Percentiles rank a stretch among this genome's conserved stretches.
Conservation (phyloP, 2,113 vertebrate species). For the Pandion haliaetus region DNA sequence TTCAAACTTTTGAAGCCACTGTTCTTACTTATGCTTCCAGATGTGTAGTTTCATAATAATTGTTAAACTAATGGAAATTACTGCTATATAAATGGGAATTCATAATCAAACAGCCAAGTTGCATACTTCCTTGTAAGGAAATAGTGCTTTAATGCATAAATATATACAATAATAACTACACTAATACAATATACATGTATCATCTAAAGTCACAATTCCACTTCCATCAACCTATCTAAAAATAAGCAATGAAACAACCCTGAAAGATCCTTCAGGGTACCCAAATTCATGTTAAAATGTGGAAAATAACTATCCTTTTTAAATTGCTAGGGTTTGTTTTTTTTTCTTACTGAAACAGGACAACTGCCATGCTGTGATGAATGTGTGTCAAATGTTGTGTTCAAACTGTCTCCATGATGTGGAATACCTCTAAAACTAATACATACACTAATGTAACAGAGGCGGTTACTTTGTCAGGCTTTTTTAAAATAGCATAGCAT, state of each 20-base stretch:
- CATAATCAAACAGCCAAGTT: not conserved
- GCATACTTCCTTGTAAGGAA: not conserved
- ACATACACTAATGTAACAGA: not conserved
- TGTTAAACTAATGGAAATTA: not conserved
- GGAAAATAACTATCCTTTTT: not conserved
- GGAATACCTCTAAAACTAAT: not conserved
- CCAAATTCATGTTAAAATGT: not conserved
- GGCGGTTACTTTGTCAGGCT: not conserved
- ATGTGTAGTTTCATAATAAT: not conserved
- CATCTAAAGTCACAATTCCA: not conserved
- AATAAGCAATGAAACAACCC: not conserved
- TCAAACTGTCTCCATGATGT: not conserved
- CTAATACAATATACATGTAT: not conserved
- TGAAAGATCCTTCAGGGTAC: not conserved
- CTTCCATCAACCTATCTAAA: not conserved
- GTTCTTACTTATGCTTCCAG: not conserved
- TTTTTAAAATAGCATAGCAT: constrained; percentile 39
- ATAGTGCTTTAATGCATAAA: not conserved
- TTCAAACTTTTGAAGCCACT: not conserved
- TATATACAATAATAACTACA: not conserved
- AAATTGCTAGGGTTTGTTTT: not conserved
- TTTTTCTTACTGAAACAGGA: not conserved
- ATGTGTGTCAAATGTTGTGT: not conserved
- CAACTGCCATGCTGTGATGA: not conserved
- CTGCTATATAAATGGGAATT: not conserved